phyloP scores from a whole-genome alignment of 2,113 vertebrate genomes.

The Canis aureus region DNA sequence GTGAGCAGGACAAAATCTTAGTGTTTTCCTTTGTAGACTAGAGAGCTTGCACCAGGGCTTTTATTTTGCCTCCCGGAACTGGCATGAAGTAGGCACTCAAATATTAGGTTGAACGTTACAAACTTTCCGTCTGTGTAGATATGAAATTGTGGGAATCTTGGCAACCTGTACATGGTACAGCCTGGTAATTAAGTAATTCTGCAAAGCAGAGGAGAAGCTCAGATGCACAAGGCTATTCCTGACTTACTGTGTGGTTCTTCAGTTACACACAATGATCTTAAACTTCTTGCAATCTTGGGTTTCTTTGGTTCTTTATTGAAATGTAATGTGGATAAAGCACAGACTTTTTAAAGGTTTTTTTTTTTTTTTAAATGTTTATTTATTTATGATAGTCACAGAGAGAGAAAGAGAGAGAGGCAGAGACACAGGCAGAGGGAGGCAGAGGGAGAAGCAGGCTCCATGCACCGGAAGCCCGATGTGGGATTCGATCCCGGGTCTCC shows the following conservation, averaged over 20 bases:
- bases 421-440: too few species aligned
- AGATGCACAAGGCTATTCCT: neutral
- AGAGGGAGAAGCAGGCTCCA: too few species aligned
- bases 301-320: neutral
- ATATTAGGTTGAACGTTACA: neutral
- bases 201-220: neutral
- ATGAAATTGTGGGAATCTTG: neutral
- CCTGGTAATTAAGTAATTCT: neutral
- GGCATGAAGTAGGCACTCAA: neutral
- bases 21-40: neutral
- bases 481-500: too few species aligned
- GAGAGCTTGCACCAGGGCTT: neutral
- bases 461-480: too few species aligned
- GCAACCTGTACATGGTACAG: fast-evolving
- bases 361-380: too few species aligned
- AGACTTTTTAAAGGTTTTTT: neutral
- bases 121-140: neutral
- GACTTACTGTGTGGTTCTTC: neutral
- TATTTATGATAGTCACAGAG: too few species aligned
- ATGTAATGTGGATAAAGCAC: neutral
- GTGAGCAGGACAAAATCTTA: neutral
- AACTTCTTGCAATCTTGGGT: too few species aligned
- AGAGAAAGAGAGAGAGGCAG: too few species aligned
- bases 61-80: neutral
- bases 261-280: neutral